These are phyloP conservation scores for Sebastes alutus DNA, from an alignment of 2,797 vertebrate species.

Conservation along the genomic window DNA sequence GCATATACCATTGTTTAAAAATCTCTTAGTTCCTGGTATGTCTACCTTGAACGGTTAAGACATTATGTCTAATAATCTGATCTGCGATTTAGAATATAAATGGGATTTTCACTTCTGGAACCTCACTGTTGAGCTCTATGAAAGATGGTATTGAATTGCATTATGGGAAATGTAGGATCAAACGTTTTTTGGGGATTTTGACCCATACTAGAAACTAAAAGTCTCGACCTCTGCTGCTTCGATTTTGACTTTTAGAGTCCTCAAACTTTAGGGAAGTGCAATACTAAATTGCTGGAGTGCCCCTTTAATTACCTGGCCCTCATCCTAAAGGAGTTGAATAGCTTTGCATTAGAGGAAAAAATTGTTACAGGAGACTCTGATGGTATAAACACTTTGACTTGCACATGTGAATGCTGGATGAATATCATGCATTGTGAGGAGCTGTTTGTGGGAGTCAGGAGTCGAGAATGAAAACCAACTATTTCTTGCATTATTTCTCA, in stretches of 20 bases:
- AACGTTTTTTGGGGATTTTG: neutral
- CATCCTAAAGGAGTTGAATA: neutral
- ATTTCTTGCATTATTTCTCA: slow-evolving; percentile 25
- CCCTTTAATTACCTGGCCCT: neutral
- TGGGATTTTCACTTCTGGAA: no score
- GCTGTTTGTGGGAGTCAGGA: slow-evolving; percentile 6
- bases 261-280: neutral
- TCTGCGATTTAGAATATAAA: no score
- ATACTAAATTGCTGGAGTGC: neutral
- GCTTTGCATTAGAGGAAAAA: neutral
- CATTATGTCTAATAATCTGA: no score
- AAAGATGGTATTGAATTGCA: neutral
- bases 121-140: no score
- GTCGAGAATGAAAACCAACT: neutral
- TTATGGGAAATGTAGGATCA: neutral
- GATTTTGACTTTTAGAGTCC: neutral
- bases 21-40: no score
- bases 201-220: neutral
- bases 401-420: neutral
- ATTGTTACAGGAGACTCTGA: neutral
- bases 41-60: no score
- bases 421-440: neutral
- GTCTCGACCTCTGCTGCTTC: neutral
- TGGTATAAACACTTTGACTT: neutral
- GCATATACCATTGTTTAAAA: no score